A percentile compares a stretch with the other conserved stretches of the same genome.
Conservation (phyloP, 2,797 vertebrate genomes). For the Lepus oiostolus region DNA sequence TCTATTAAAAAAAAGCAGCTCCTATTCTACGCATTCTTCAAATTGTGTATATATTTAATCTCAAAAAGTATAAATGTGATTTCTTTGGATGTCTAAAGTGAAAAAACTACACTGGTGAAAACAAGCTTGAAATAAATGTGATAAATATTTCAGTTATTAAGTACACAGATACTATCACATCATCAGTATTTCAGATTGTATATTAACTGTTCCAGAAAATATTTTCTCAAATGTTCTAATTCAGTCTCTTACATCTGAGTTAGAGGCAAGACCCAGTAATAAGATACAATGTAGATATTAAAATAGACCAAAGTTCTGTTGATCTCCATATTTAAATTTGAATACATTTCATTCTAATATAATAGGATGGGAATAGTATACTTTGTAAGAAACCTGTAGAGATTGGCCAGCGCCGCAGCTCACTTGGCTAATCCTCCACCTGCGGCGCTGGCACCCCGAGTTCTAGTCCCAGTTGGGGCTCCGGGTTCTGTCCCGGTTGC, state of each 20-base stretch:
- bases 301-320: neutral
- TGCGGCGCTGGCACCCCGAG: too few species aligned
- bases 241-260: neutral
- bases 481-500: too few species aligned
- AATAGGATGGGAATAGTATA: neutral
- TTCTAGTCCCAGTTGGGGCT: too few species aligned
- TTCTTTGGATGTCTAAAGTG: neutral
- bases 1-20: conserved; percentile 3
- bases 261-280: neutral
- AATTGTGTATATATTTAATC: neutral
- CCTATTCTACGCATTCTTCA: neutral
- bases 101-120: neutral
- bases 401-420: too few species aligned
- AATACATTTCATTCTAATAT: neutral
- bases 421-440: too few species aligned
- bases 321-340: neutral
- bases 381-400: neutral
- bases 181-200: neutral
- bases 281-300: neutral
- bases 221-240: neutral
- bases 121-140: conserved; percentile 1
- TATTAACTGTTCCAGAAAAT: neutral
- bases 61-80: neutral
- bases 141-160: neutral
- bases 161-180: neutral